Evolutionary conservation across 2,797 vertebrate genomes (phyloP).

Genomic region (Linurgus olivaceus): DNA sequence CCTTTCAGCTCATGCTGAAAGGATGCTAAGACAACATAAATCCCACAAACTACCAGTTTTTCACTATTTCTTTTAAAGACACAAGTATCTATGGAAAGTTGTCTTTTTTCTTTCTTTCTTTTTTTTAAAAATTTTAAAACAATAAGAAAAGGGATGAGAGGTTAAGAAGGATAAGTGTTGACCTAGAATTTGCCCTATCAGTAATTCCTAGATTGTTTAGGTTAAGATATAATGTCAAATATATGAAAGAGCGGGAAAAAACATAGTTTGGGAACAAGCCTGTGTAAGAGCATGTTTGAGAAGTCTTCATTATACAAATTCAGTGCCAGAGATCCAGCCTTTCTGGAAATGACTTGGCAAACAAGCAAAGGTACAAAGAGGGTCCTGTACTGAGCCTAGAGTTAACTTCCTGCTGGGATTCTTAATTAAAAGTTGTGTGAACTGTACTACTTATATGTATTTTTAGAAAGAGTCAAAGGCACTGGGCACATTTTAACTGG

Average conservation of each 20-base stretch:
- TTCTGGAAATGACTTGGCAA: background rate
- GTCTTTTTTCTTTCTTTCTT: background rate
- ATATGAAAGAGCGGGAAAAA: background rate
- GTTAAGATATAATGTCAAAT: background rate
- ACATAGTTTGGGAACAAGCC: background rate
- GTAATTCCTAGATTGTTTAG: background rate
- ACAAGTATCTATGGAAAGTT: background rate
- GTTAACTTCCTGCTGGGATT: slow-evolving; percentile 1
- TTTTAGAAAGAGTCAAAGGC: background rate
- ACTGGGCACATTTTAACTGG: background rate
- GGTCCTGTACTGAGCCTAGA: background rate
- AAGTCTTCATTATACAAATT: background rate
- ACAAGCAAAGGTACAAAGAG: slow-evolving; percentile 2
- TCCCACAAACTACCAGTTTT: background rate
- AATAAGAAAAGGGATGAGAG: background rate
- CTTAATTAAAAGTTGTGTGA: slow-evolving; percentile 9
- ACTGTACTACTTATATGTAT: background rate
- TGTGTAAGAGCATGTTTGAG: background rate
- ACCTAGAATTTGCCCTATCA: background rate
- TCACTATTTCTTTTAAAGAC: background rate
- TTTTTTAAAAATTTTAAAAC: background rate
- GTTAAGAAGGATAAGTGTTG: background rate
- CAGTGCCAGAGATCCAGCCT: background rate
- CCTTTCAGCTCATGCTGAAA: background rate
- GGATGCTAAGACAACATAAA: background rate